These are phyloP conservation scores for Steinernema scapterisci DNA, from an alignment of 2,888 invertebrate species.

Conservation along the genomic window DNA sequence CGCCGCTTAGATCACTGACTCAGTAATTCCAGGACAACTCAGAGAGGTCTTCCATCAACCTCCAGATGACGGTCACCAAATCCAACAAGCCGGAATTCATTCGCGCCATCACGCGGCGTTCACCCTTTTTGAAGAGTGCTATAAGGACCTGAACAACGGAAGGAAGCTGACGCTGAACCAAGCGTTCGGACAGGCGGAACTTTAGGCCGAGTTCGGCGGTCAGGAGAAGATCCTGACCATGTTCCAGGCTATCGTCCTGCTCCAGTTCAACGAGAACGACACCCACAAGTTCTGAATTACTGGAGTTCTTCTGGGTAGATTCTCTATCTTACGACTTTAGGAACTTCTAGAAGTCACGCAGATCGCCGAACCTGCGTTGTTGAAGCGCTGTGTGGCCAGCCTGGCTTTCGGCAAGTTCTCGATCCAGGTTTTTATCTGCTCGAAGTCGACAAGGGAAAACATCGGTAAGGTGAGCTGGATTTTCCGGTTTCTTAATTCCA, in stretches of 20 bases:
- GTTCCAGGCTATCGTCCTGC: conserved; percentile 90
- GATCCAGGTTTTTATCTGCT: conserved; percentile 57
- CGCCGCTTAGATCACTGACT: no score
- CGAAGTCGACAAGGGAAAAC: conserved; percentile 90
- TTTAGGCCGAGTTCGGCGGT: conserved; percentile 21
- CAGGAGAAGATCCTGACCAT: conserved; percentile 74
- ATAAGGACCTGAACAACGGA: no score
- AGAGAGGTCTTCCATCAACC: no score
- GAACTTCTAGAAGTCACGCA: conserved; percentile 95
- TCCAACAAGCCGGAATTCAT: no score
- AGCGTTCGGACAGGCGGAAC: background rate
- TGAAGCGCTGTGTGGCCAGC: conserved; percentile 92
- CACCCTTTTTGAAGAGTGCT: no score
- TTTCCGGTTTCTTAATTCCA: no score
- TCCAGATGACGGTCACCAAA: no score
- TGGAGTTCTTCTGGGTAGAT: background rate
- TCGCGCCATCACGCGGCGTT: no score
- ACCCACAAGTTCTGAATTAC: conserved; percentile 84
- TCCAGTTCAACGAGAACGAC: conserved; percentile 91
- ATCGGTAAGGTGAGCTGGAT: conserved; percentile 48
- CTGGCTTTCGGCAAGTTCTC: conserved; percentile 88
- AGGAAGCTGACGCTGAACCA: no score
- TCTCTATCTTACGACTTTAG: conserved; percentile 57
- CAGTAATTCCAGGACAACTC: no score
- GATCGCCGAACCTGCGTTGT: conserved; percentile 93